Evolutionary conservation across 2,888 invertebrate species (phyloP).

Genomic region (Drosophila nr. fundita): DNA sequence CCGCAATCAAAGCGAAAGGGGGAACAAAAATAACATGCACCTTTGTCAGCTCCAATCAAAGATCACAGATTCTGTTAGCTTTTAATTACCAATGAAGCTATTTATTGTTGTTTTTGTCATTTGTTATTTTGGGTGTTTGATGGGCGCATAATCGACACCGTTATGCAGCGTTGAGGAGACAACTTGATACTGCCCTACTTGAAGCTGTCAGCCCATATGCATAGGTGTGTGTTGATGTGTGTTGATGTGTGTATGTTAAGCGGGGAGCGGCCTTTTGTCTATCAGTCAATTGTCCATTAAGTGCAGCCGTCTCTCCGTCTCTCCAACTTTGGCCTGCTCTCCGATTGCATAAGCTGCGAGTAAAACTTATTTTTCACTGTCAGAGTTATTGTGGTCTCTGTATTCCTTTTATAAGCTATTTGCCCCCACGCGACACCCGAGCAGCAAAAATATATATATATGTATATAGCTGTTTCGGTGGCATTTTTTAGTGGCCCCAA

Average conservation of each 20-base stretch:
- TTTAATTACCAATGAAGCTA: conserved; percentile 63
- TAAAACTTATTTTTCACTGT: conserved; percentile 71
- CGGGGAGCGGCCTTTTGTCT: conserved; percentile 54
- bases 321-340: conserved; percentile 27
- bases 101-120: conserved; percentile 25
- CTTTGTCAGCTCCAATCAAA: conserved; percentile 60
- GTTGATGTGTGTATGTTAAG: neutral
- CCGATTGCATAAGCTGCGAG: conserved; percentile 66
- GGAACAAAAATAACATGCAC: conserved; percentile 26
- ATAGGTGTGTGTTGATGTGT: neutral
- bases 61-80: conserved; percentile 51
- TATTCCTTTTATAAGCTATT: conserved; percentile 36
- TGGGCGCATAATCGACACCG: conserved; percentile 66
- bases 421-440: conserved; percentile 68
- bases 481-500: conserved; percentile 68
- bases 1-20: conserved; percentile 59
- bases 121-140: conserved; percentile 50
- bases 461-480: conserved; percentile 58
- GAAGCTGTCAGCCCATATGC: conserved; percentile 42
- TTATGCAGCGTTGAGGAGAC: conserved; percentile 43
- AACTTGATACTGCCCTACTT: conserved; percentile 51
- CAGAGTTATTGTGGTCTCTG: conserved; percentile 39
- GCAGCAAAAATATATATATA: conserved; percentile 18
- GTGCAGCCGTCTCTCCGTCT: conserved; percentile 24
- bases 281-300: conserved; percentile 66